Base-by-base conservation (phyloP, 1,140 invertebrate genomes). In the Nephotettix cincticeps region DNA sequence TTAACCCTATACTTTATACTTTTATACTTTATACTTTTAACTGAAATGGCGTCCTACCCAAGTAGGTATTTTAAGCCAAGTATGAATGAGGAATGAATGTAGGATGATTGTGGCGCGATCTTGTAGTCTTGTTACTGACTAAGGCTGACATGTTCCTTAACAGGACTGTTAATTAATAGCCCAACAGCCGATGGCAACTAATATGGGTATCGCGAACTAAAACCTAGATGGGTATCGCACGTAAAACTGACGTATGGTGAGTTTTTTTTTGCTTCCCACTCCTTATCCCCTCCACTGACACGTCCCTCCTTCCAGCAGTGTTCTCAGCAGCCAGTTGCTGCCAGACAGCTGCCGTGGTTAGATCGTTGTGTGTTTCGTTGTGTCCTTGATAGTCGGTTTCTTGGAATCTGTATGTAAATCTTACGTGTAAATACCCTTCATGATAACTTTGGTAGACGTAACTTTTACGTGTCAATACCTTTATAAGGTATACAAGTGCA, bases 401-500 rank as follows among this genome's bases (percentile, higher is more conserved):
- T 54, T 21, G 11, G 21, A 54, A 54, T 21, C 11, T 21, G 47
- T 54, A 54, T 21, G 6, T 54, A 11, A 54, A 54, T n/a, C 47
- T 54, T 54, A 54, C 47, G 47, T 54, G 21, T 54, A 6, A 21
- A 54, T 54, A 54, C 47, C 47, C 47, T 40, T 51, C 30, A 68
- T 71, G 27, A 63, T 45, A 6, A 67, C 32, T 67, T 67, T 14
- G 17, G 32, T 63, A 29, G 23, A 63, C 23, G 58, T 47, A 67
- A 67, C 21, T 14, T 36, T 67, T 67, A 21, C 21, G 30, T 67
- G 36, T 47, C 21, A 67, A 63, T 63, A 63, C 58, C 58, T 63
- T 63, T 63, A 63, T 30, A 14, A 28, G 58, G 3, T 28, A 19
- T 63, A 14, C 27, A 28, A 28, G 17, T 28, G 23, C 29, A 4